These are phyloP conservation scores for Andrena dorsata DNA, from an alignment of 2,888 invertebrate species.

Conservation along the genomic window DNA sequence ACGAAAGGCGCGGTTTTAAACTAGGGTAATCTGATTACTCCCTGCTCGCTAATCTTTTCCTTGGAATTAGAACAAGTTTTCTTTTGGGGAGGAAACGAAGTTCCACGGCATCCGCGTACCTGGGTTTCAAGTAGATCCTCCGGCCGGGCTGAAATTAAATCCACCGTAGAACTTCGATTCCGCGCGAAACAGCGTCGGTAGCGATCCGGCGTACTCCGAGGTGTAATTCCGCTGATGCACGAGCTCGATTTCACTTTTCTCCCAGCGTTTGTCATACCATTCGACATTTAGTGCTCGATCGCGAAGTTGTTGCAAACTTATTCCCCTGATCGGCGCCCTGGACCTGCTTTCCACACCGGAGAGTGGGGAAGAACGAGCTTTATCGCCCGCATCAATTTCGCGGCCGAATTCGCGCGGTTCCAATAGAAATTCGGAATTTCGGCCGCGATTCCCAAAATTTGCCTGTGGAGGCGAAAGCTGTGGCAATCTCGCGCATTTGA, in stretches of 20 bases:
- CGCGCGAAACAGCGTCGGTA: conserved; percentile 41
- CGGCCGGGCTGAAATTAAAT: not conserved
- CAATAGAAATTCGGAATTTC: not conserved
- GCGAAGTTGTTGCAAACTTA: conserved; percentile 41
- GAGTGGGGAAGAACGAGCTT: not conserved
- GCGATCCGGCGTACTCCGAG: conserved; percentile 50
- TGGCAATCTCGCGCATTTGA: conserved; percentile 48
- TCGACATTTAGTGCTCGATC: conserved; percentile 22
- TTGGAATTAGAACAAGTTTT: conserved; percentile 74
- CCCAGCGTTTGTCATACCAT: conserved; percentile 35
- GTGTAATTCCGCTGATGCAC: conserved; percentile 53
- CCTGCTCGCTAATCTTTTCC: conserved; percentile 72
- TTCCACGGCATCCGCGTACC: conserved; percentile 58
- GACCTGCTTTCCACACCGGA: not conserved
- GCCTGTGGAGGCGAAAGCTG: conserved; percentile 38
- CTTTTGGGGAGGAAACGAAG: conserved; percentile 55
- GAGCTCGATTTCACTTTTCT: conserved; percentile 34
- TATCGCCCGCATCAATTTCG: conserved; percentile 11
- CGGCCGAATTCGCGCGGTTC: not conserved
- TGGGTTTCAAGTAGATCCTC: not conserved
- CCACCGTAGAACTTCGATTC: conserved; percentile 52
- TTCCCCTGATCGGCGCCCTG: not conserved
- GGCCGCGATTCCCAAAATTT: conserved; percentile 26
- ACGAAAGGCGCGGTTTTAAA: conserved; percentile 67
- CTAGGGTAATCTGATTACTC: conserved; percentile 73